phyloP scores from a whole-genome alignment of 2,797 vertebrate species.

The Florisuga fusca region DNA sequence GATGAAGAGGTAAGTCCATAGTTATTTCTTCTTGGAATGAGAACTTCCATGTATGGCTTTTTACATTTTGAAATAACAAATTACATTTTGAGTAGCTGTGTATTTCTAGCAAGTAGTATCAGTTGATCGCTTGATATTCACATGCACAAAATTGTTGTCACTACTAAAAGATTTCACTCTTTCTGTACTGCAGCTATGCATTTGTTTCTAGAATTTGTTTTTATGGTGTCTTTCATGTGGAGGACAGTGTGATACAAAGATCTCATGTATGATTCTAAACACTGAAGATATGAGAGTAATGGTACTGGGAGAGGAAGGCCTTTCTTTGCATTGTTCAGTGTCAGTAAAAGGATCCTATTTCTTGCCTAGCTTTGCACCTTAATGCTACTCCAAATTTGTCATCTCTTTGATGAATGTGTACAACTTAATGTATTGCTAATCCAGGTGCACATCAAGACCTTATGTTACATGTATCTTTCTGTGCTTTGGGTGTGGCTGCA shows the following conservation, averaged over 20 bases:
- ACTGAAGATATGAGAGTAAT: neutral
- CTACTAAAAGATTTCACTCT: neutral
- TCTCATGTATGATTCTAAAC: neutral
- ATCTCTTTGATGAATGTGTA: neutral
- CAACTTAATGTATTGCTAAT: neutral
- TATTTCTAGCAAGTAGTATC: neutral
- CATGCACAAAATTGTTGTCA: neutral
- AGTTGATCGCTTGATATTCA: neutral
- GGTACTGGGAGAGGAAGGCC: neutral
- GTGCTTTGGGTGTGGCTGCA: neutral
- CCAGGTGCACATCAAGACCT: neutral
- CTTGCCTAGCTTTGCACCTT: neutral
- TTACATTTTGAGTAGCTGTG: neutral
- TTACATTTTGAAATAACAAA: neutral
- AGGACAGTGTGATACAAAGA: neutral
- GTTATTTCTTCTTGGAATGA: neutral
- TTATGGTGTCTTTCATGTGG: neutral
- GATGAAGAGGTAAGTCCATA: conserved; percentile 90
- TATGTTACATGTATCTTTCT: neutral
- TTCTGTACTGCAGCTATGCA: neutral
- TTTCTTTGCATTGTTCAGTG: neutral
- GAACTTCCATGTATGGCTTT: neutral
- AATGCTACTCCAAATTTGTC: neutral
- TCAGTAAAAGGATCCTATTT: neutral
- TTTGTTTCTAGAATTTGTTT: neutral